Base-by-base conservation (phyloP, 2,888 invertebrate species). In the Octodonta nipae region DNA sequence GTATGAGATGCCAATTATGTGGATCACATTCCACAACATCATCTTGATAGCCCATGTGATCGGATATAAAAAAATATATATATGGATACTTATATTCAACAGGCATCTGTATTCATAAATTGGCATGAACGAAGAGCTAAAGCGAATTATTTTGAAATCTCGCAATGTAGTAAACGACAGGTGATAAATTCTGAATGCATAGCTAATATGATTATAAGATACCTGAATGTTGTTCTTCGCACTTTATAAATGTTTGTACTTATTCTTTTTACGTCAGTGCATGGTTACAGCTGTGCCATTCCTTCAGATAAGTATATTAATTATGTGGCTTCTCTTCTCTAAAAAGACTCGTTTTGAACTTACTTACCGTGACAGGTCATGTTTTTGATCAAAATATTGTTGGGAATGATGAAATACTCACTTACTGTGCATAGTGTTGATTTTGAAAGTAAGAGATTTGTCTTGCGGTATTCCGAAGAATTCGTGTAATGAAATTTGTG, bases 131-230 rank as follows among this genome's bases (percentile, higher is more conserved):
- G n/a, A 22, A 22, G 22, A 31, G 34, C 37, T 29, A 30, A 35
- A 30, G 35, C 36, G 39, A 43, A 38, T 43, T 43, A 45, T 43
- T 45, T 43, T 40, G 41, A 43, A 45, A 42, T 40, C 41, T 36
- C 36, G 40, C 45, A 40, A 41, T 43, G 45, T 43, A 37, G 41
- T 30, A 36, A 37, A 40, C 35, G 45, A 46, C 42, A 44, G 45
- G 45, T 40, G 39, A 44, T 46, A 46, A 46, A 46, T 46, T 42
- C 37, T 38, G 37, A 29, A 38, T 38, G 42, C 45, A 46, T 41
- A 32, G 41, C 42, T 44, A 46, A 46, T 46, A 46, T 46, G 43
- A 46, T 46, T 46, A 44, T 44, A 40, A 46, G 45, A 41, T 42
- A 37, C 41, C 37, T 38, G 43, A 42, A 46, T 43, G 44, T 44